These are phyloP conservation scores for Emmelina monodactyla DNA, from an alignment of 2,888 invertebrate species.

Conservation along the genomic window DNA sequence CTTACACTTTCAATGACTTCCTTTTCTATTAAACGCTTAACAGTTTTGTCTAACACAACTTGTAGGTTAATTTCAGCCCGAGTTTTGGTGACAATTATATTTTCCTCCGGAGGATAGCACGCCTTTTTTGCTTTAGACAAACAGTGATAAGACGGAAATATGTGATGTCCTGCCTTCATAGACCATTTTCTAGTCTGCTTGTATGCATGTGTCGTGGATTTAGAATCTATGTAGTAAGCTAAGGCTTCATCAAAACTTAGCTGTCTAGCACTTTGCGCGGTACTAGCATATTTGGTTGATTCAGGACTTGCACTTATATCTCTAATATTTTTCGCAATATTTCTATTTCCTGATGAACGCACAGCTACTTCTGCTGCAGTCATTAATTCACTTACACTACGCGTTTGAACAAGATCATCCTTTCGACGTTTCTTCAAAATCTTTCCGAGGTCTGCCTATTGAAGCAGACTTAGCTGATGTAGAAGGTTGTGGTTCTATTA, in stretches of 20 bases:
- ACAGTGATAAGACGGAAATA: constrained; percentile 13
- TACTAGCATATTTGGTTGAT: not conserved
- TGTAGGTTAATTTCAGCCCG: constrained; percentile 10
- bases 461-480: no score
- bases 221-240: constrained; percentile 12
- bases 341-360: not conserved
- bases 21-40: constrained; percentile 7
- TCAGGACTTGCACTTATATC: not conserved
- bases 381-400: not conserved
- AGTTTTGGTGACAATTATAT: constrained; percentile 3
- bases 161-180: constrained; percentile 11
- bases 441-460: no score
- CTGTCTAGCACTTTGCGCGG: not conserved
- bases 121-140: constrained; percentile 5
- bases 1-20: constrained; percentile 3
- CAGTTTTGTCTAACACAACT: constrained; percentile 8
- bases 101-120: constrained; percentile 6
- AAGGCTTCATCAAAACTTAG: constrained; percentile 8
- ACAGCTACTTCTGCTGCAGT: not conserved
- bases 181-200: constrained; percentile 13
- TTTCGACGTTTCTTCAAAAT: no score
- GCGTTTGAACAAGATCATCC: not conserved
- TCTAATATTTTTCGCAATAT: not conserved
- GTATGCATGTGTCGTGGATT: constrained; percentile 11
- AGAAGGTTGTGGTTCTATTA: no score